A percentile compares a stretch with the other conserved stretches of the same genome.
Conservation (phyloP, 2,888 invertebrate species). For the Leucophora obtusa region DNA sequence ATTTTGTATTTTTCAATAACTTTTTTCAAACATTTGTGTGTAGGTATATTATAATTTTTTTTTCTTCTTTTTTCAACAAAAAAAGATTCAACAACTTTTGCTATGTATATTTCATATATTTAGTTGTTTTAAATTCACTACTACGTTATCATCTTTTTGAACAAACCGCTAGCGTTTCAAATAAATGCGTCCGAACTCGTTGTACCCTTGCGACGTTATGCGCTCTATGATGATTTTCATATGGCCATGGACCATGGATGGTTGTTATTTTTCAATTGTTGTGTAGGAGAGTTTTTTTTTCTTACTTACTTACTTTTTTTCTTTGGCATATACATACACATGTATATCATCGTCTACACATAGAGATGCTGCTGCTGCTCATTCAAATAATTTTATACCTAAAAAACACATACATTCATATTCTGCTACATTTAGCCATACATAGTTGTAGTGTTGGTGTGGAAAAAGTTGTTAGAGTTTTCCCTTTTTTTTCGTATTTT, state of each 20-base stretch:
- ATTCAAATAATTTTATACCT: slow-evolving; percentile 50
- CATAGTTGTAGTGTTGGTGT: slow-evolving; percentile 41
- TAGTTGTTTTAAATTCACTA: slow-evolving; percentile 41
- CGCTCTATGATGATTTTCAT: slow-evolving; percentile 76
- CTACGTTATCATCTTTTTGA: slow-evolving; percentile 65
- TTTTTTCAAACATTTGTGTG: slow-evolving; percentile 26
- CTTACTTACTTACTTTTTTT: slow-evolving; percentile 53
- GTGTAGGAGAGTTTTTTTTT: slow-evolving; percentile 57
- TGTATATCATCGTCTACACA: slow-evolving; percentile 16
- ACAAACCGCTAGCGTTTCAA: slow-evolving; percentile 69
- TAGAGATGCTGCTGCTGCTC: slow-evolving; percentile 57
- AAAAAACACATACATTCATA: slow-evolving; percentile 14
- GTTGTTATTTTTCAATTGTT: slow-evolving; percentile 50
- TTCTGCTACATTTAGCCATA: not conserved
- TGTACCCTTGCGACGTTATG: slow-evolving; percentile 79
- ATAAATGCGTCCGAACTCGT: slow-evolving; percentile 77
- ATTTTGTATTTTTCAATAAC: not conserved
- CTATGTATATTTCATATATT: slow-evolving; percentile 35
- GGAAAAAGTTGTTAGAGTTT: slow-evolving; percentile 58
- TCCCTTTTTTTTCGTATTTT: slow-evolving; percentile 52
- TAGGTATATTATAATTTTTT: slow-evolving; percentile 39
- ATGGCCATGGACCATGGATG: slow-evolving; percentile 76
- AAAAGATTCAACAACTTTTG: slow-evolving; percentile 58
- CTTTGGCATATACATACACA: slow-evolving; percentile 26
- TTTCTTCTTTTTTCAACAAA: slow-evolving; percentile 25